phyloP scores from a whole-genome alignment of 2,113 vertebrate species.

The Argyrosomus japonicus region DNA sequence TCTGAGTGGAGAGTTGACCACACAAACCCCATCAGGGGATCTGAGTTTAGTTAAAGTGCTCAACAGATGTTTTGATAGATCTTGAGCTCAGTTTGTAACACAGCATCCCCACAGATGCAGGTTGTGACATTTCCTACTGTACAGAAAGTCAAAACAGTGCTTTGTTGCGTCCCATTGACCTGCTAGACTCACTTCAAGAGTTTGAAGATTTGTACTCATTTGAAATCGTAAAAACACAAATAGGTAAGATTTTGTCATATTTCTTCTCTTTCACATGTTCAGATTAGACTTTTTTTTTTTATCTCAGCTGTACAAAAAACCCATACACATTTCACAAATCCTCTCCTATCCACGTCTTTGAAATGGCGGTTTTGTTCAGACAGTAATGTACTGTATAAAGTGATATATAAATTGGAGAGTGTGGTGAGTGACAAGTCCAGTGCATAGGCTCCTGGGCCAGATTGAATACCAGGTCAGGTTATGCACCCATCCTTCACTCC shows the following conservation, averaged over 20 bases:
- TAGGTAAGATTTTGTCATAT: not conserved
- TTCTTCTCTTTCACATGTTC: not conserved
- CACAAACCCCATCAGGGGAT: constrained; percentile 14
- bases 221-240: not conserved
- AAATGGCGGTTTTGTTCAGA: not conserved
- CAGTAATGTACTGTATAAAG: not conserved
- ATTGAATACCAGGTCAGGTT: no score
- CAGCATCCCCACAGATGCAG: constrained; percentile 2
- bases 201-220: not conserved
- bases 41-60: constrained; percentile 1
- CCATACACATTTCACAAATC: constrained; percentile 2
- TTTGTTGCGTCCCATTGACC: not conserved
- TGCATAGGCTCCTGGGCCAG: no score
- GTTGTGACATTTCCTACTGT: constrained; percentile 17
- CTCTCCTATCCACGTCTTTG: not conserved
- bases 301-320: not conserved
- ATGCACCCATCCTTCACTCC: no score
- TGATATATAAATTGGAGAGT: no score
- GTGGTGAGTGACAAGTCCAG: no score
- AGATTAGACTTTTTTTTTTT: not conserved
- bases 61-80: constrained; percentile 21
- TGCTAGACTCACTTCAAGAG: not conserved
- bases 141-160: not conserved
- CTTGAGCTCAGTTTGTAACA: constrained; percentile 5
- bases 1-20: not conserved